These are phyloP conservation scores for Myxocyprinus asiaticus DNA, from an alignment of 2,113 vertebrate genomes.

Conservation along the genomic window DNA sequence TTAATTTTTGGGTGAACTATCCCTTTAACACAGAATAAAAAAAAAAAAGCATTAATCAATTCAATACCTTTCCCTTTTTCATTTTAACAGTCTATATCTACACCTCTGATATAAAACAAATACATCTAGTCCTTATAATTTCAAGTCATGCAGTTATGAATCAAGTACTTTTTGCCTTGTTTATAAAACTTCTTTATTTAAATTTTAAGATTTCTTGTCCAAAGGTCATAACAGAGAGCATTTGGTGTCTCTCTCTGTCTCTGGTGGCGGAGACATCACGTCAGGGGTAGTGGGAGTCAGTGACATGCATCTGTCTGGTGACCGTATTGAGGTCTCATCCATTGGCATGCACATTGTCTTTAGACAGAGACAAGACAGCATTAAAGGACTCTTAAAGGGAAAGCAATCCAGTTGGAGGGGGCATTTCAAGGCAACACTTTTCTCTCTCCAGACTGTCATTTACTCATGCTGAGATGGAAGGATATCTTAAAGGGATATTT, in stretches of 20 bases:
- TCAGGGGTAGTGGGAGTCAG: constrained; percentile 34
- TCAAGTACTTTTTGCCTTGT: background rate
- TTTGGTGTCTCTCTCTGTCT: constrained; percentile 38
- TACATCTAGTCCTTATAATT: background rate
- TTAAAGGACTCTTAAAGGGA: constrained; percentile 47
- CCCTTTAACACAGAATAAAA: background rate
- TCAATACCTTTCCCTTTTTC: background rate
- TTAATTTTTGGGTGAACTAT: no score
- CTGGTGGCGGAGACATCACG: constrained; percentile 41
- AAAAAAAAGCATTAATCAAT: constrained; percentile 17
- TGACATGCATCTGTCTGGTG: constrained; percentile 61
- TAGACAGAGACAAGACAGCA: constrained; percentile 45
- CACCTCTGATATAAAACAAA: background rate
- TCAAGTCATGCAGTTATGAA: constrained; percentile 7
- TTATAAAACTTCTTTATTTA: background rate
- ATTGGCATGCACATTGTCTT: constrained; percentile 64
- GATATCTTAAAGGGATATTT: background rate
- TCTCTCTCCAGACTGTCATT: constrained; percentile 68
- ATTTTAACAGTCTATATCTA: background rate
- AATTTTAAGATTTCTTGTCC: background rate
- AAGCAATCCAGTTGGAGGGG: constrained; percentile 44
- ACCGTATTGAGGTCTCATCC: constrained; percentile 51
- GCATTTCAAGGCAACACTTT: constrained; percentile 56
- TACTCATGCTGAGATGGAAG: constrained; percentile 36
- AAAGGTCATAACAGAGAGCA: constrained; percentile 6